These are phyloP conservation scores for Psittacula derbiana DNA, from an alignment of 2,797 vertebrate genomes.

Conservation along the genomic window DNA sequence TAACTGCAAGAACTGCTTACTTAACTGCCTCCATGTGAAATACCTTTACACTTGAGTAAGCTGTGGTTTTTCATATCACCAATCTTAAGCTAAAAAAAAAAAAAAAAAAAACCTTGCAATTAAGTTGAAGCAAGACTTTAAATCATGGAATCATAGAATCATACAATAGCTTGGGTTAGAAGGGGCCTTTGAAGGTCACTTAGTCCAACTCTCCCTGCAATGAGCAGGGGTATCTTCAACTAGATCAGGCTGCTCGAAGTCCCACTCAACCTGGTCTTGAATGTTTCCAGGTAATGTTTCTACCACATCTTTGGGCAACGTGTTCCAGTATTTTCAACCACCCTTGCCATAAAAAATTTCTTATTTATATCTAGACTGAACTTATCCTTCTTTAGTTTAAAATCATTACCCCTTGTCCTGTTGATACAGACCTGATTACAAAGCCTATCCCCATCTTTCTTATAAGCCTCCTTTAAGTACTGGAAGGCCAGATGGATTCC, in stretches of 20 bases:
- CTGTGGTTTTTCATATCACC: background rate
- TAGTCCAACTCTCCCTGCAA: background rate
- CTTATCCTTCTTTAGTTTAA: background rate
- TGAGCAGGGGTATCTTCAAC: background rate
- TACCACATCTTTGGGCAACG: background rate
- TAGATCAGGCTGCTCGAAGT: background rate
- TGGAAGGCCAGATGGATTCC: background rate
- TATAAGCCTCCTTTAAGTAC: rapidly evolving
- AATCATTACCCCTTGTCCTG: background rate
- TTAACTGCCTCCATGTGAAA: background rate
- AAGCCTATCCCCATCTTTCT: background rate
- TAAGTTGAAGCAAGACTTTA: background rate
- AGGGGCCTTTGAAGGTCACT: background rate
- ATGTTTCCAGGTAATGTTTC: background rate
- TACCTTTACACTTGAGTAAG: background rate
- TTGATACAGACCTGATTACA: background rate
- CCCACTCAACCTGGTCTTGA: background rate
- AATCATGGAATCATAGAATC: background rate
- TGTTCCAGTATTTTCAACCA: background rate
- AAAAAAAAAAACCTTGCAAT: background rate
- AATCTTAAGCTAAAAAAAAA: background rate
- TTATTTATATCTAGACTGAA: background rate
- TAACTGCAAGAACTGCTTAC: background rate
- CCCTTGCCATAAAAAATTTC: background rate
- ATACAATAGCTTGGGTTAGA: background rate